phyloP scores from a whole-genome alignment of 2,113 vertebrate genomes.

The Clinocottus analis region DNA sequence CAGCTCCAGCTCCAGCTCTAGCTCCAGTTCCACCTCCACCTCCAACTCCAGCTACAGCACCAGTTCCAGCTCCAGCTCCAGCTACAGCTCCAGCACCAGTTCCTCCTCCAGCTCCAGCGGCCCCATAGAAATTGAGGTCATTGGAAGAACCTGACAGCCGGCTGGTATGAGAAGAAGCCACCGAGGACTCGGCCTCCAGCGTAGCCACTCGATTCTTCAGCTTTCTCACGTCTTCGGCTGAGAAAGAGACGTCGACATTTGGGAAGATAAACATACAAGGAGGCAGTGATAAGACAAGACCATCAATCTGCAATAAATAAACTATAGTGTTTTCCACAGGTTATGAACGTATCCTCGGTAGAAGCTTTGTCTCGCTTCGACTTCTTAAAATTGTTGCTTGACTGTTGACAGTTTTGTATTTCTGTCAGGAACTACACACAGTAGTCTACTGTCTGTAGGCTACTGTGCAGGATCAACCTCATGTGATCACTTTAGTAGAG shows the following conservation, averaged over 20 bases:
- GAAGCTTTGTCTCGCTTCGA: neutral
- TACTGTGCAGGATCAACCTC: neutral
- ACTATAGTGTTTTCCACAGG: neutral
- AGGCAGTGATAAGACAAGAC: neutral
- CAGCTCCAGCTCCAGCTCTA: neutral
- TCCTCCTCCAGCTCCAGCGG: constrained; percentile 2
- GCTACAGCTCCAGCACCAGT: constrained; percentile 5
- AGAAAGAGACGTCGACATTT: neutral
- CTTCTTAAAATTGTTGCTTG: neutral
- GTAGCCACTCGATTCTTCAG: constrained; percentile 87
- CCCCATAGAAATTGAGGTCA: constrained; percentile 40
- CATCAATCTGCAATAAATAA: neutral
- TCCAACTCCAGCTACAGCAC: neutral
- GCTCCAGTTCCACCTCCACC: neutral
- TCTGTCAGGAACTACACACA: neutral
- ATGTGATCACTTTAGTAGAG: neutral
- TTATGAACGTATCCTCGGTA: neutral
- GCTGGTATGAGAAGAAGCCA: constrained; percentile 19
- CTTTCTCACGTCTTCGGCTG: constrained; percentile 92
- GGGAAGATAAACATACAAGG: neutral
- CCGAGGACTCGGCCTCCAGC: constrained; percentile 79
- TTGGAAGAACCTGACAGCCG: constrained; percentile 26
- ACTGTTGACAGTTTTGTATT: neutral
- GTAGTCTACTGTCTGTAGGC: neutral
- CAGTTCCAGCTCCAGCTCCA: neutral